These are phyloP conservation scores for Corvus cornix DNA, from an alignment of 2,113 vertebrate species.

Conservation along the genomic window DNA sequence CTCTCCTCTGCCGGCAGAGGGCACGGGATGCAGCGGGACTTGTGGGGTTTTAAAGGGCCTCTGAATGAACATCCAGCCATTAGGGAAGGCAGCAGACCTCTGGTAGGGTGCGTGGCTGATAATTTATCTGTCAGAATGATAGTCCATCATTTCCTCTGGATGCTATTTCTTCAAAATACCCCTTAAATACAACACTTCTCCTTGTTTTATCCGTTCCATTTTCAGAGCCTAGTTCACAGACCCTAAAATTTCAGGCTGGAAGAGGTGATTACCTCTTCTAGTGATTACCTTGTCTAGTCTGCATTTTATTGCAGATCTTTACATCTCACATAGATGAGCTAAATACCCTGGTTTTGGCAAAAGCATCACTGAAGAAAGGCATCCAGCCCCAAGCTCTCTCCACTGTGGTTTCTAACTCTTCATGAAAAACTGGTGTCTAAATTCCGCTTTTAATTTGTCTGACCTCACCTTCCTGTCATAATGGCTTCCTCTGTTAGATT, in stretches of 20 bases:
- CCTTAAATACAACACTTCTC: not conserved
- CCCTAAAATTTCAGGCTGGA: not conserved
- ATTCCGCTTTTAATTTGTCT: not conserved
- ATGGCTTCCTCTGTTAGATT: not conserved
- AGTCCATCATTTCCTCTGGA: not conserved
- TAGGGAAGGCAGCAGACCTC: not conserved
- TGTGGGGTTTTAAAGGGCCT: not conserved
- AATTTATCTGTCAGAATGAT: not conserved
- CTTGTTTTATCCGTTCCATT: not conserved
- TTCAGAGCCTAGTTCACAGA: not conserved
- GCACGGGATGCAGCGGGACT: not conserved
- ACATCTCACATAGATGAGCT: not conserved
- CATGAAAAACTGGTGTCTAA: not conserved
- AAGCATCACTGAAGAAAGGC: not conserved
- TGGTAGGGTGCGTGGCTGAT: not conserved
- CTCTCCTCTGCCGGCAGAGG: not conserved
- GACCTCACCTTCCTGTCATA: not conserved
- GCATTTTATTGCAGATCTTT: not conserved
- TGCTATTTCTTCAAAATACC: not conserved
- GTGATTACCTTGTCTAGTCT: not conserved
- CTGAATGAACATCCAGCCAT: not conserved
- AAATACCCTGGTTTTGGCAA: not conserved
- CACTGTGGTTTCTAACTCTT: not conserved
- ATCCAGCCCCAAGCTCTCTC: not conserved
- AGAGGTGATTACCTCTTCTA: not conserved